Base-by-base conservation (phyloP, 2,888 invertebrate species). In the Eurytoma adleriae region DNA sequence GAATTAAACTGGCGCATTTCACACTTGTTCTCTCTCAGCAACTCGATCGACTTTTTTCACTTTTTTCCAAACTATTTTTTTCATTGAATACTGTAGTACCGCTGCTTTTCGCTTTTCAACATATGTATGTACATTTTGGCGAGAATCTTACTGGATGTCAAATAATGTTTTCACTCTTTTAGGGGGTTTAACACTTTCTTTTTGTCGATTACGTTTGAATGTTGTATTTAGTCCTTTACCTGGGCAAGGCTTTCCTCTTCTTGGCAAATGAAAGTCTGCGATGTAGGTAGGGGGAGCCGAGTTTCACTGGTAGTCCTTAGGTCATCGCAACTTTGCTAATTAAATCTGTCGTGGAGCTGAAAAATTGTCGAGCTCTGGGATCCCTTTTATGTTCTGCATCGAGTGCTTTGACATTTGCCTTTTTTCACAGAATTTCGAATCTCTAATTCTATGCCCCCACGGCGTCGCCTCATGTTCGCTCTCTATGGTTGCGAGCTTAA, bases 301-400 rank as follows among this genome's bases (percentile, higher is more conserved):
- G 64, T 14, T 48, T 54, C 24, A 57, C 64, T 18, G n/a, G n/a
- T n/a, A 59, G 59, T 20, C 14, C 14, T 24, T 24, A 57, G 10
- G 67, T 78, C 24, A 59, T 12, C 76, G 61, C 68, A 83, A 83
- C 79, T 83, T 83, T 83, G 69, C 78, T 81, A 83, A 83, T 83
- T 83, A 83, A 83, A 82, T 78, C 76, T 81, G 68, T 61, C 75
- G 76, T 59, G 70, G 74, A 77, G 69, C 83, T 71, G 74, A 81
- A 81, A 83, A 82, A 80, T 72, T 80, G 77, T 64, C 70, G 69
- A 77, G 61, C 27, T 24, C n/a, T 56, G 4, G 56, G 4, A 27
- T 30, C 24, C 30, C 16, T 30, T 14, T 77, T 72, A 70, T 24
- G 50, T 73, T 76, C 50, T 66, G 73, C 68, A 54, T 30, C 52